Base-by-base conservation (phyloP, 2,113 vertebrate genomes). In the Nycticorax nycticorax region DNA sequence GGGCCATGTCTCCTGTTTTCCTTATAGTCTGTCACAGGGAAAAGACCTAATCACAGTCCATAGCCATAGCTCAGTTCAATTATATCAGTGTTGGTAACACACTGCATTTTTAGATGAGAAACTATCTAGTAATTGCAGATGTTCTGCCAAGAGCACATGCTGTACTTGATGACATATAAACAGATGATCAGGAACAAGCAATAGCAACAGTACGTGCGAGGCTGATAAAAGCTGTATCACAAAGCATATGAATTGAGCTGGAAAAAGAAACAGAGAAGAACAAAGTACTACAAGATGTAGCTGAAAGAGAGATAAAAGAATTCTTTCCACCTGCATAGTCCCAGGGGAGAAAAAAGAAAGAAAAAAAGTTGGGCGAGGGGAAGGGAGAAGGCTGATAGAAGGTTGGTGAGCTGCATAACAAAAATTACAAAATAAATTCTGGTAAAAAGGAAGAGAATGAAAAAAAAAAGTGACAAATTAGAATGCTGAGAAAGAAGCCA, bases 41-140 rank as follows among this genome's bases (percentile, higher is more conserved):
- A 73, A 74, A 22, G 21, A 88, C 26, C 68, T 60, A 66, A 77
- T 81, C 35, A 35, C n/a, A 71, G 59, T 37, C 28, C 37, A 64
- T 35, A 91, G 52, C 60, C 24, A 17, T 32, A 93, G 32, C 28
- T 82, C 43, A 63, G 50, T 89, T 96, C 62, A 74, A 2, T 90
- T 89, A 76, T 89, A 92, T 32, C 55, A 75, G 47, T 79, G 72
- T 43, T 81, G 80, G 78, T 64, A 88, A 93, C 50, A 95, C 26
- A 43, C 56, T 82, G 35, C 20, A 48, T 83, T 96, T 88, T 88
- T 37, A 94, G 79, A 78, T 55, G 75, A 63, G 77, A 88, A 91
- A 88, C 62, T 88, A 16, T 85, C 76, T 92, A 83, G 73, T 92
- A 93, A 93, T 85, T 97, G 92, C 96, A 96, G 88, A 91, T 89